Evolutionary conservation across 2,797 vertebrate genomes (phyloP), one percentile per base, ranked within the genome.

Genomic region (Periophthalmus magnuspinnatus): DNA sequence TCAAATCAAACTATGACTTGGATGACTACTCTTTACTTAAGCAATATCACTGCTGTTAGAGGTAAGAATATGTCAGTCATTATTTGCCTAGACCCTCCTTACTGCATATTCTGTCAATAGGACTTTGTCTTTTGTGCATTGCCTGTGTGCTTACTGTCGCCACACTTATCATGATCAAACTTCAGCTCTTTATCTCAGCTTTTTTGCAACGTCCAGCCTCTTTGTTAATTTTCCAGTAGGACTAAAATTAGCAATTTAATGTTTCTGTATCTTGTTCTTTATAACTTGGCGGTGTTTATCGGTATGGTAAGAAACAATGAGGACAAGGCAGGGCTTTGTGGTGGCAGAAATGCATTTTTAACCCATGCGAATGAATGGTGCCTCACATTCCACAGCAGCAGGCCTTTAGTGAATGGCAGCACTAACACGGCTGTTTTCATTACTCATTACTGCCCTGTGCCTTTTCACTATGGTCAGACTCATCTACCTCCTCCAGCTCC

Each of bases 251-350:
- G 78, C 80, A 74, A 79, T 84, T 83, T 50, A 0, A 67, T 84
- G 22, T 82, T 84, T 84, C 72, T 71, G 74, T 69, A 72, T 83
- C 65, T 65, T 76, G 69, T 85, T 67, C 65, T 55, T 78, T 70
- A 84, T 78, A 88, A 76, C 79, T 74, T 85, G 75, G 83, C 88
- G 87, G 87, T 90, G 86, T 91, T 91, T 90, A 90, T 89, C 86
- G 87, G 85, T 71, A 81, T 88, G 82, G 77, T 3, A 59, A 81
- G 83, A 86, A 90, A 92, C 90, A 93, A 93, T 91, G 89, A 89
- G 85, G 81, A 93, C 92, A 93, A 93, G 90, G 90, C 91, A 76
- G 77, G 83, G 82, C 90, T 92, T 92, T 93, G 90, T 91, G 88
- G 88, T 87, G 86, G 80, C 84, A 88, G 86, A 90, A 90, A 92